Conservation (phyloP, 1,140 invertebrate species). For the Drosophila melanogaster region DNA sequence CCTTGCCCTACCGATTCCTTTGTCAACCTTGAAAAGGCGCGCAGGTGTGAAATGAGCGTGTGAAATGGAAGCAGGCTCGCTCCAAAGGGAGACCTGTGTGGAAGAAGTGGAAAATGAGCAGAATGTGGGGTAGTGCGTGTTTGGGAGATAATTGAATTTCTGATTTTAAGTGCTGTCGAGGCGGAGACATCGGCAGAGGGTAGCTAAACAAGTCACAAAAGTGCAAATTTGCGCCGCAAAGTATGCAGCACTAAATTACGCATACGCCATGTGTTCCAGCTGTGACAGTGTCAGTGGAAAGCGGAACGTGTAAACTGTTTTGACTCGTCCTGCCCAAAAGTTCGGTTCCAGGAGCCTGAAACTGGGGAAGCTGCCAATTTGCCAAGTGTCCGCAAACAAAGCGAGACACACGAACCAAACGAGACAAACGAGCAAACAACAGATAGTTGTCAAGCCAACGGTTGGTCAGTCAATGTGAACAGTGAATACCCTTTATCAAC, state of each 20-base stretch:
- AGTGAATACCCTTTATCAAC: not conserved
- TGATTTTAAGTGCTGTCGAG: constrained; percentile 77
- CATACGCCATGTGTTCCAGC: constrained; percentile 67
- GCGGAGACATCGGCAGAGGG: constrained; percentile 13
- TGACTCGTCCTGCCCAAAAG: constrained; percentile 15
- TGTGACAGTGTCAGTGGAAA: constrained; percentile 11
- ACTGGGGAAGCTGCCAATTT: constrained; percentile 59
- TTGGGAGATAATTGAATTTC: constrained; percentile 74
- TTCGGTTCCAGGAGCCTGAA: not conserved
- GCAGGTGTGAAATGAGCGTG: constrained; percentile 77
- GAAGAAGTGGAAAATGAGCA: not conserved
- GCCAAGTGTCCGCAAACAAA: constrained; percentile 79
- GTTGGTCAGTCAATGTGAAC: not conserved
- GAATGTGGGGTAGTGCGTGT: constrained; percentile 14
- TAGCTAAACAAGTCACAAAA: constrained; percentile 77
- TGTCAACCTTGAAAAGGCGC: constrained; percentile 56
- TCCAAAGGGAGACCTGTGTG: not conserved
- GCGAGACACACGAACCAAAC: constrained; percentile 36
- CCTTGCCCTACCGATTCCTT: constrained; percentile 7
- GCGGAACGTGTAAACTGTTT: constrained; percentile 70
- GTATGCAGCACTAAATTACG: constrained; percentile 80
- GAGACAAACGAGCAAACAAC: constrained; percentile 39
- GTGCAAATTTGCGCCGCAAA: constrained; percentile 76
- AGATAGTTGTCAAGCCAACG: constrained; percentile 32
- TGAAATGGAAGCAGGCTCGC: constrained; percentile 49